These are phyloP conservation scores for Scolanthus callimorphus DNA, from an alignment of 92 coral and sea anemone species.

Conservation along the genomic window DNA sequence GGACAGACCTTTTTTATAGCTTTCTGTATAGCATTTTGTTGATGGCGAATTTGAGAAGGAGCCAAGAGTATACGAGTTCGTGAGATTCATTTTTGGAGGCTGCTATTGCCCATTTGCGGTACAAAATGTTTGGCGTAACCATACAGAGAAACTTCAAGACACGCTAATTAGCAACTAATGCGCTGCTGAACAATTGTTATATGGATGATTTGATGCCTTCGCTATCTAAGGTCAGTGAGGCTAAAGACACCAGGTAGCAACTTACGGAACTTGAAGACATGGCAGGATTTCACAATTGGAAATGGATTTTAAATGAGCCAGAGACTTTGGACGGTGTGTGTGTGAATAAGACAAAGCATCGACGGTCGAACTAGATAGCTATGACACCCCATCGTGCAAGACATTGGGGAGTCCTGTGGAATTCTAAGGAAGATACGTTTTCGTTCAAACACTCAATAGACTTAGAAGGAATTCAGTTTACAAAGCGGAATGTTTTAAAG, in stretches of 20 bases:
- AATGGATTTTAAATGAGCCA: constrained; percentile 47
- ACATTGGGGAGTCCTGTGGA: constrained; percentile 45
- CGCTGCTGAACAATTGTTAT: constrained; percentile 43
- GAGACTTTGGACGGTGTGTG: constrained; percentile 1
- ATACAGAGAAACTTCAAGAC: constrained; percentile 8
- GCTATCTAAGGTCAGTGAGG: constrained; percentile 25
- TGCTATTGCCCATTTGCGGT: constrained; percentile 58
- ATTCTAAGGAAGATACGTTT: constrained; percentile 41
- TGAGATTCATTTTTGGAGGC: constrained; percentile 54
- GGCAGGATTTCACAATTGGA: constrained; percentile 47
- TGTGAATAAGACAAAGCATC: constrained; percentile 29
- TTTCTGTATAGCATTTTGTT: constrained; percentile 26
- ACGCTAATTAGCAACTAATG: constrained; percentile 21
- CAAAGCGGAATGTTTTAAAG: constrained; percentile 42
- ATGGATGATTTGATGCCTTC: constrained; percentile 62
- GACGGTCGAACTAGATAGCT: constrained; percentile 36
- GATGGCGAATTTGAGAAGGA: constrained; percentile 31
- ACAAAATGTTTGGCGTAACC: constrained; percentile 45
- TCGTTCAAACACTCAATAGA: constrained; percentile 30
- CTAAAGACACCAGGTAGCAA: constrained; percentile 43
- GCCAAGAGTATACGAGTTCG: constrained; percentile 45
- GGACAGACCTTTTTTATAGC: constrained; percentile 30
- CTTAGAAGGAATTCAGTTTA: constrained; percentile 25
- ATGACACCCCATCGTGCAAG: constrained; percentile 32
- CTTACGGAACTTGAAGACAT: constrained; percentile 46